Percentiles rank a stretch among this genome's conserved stretches.
These are phyloP conservation scores for Spilosoma lubricipeda DNA, from an alignment of 2,888 invertebrate genomes.

Conservation along the genomic window DNA sequence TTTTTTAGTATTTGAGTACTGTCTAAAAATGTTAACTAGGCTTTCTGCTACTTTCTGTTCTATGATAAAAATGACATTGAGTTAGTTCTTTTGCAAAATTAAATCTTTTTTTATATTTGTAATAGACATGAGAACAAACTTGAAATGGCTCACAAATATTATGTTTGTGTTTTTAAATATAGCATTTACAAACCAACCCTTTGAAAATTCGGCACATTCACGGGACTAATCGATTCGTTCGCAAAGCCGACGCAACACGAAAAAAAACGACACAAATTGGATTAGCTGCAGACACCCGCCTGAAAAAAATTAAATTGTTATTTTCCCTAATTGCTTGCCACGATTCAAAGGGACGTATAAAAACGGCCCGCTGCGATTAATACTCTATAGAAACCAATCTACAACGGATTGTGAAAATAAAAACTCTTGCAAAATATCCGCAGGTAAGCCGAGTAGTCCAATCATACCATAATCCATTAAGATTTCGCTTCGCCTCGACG, in stretches of 20 bases:
- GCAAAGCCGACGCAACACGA: slow-evolving; percentile 50
- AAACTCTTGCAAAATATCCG: slow-evolving; percentile 68
- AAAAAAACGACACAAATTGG: slow-evolving; percentile 54
- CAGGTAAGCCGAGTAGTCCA: slow-evolving; percentile 79
- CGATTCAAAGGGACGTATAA: slow-evolving; percentile 57
- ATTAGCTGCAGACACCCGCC: slow-evolving; percentile 54
- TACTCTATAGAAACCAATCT: slow-evolving; percentile 70
- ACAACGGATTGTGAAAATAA: slow-evolving; percentile 51
- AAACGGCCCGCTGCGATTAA: slow-evolving; percentile 61
- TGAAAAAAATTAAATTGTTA: slow-evolving; percentile 68
- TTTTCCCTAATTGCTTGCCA: slow-evolving; percentile 70
- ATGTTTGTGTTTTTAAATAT: slow-evolving; percentile 17
- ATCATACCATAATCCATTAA: slow-evolving; percentile 86
- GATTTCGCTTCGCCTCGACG: slow-evolving; percentile 80
- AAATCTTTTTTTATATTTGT: background rate
- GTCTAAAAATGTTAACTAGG: background rate
- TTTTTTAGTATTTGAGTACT: background rate
- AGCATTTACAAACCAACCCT: slow-evolving; percentile 42
- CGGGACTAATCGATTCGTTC: slow-evolving; percentile 59
- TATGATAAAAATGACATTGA: background rate
- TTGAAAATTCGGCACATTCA: slow-evolving; percentile 59
- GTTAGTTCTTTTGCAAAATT: background rate
- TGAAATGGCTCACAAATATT: slow-evolving; percentile 13
- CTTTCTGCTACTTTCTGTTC: background rate
- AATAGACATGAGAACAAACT: background rate